A percentile compares a stretch with the other conserved stretches of the same genome.
phyloP scores from a whole-genome alignment of 2,888 invertebrate species.

The Terebella lapidaria region DNA sequence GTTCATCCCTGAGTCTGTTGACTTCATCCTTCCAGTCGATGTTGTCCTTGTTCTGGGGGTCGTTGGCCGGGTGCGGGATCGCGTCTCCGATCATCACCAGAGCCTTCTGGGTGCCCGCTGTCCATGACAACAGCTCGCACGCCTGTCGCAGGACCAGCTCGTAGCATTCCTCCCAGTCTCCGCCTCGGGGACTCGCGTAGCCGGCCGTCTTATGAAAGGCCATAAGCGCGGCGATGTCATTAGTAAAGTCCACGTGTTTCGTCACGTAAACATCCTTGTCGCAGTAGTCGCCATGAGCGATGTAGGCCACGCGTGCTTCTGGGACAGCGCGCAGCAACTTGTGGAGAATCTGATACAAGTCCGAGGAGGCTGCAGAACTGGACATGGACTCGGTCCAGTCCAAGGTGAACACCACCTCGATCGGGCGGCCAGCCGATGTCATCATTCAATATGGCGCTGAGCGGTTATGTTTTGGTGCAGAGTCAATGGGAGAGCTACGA shows the following conservation, averaged over 20 bases:
- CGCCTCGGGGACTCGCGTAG: slow-evolving; percentile 38
- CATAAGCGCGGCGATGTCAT: slow-evolving; percentile 31
- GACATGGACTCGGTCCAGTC: slow-evolving; percentile 46
- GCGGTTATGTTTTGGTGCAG: too few species aligned
- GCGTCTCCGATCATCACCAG: slow-evolving; percentile 46
- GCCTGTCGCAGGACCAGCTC: slow-evolving; percentile 39
- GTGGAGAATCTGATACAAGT: slow-evolving; percentile 35
- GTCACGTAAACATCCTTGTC: slow-evolving; percentile 40
- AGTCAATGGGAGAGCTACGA: too few species aligned
- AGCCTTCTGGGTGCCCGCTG: slow-evolving; percentile 36
- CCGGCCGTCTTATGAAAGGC: slow-evolving; percentile 34
- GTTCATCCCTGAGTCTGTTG: not conserved
- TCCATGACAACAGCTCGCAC: slow-evolving; percentile 37
- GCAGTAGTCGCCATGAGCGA: slow-evolving; percentile 50
- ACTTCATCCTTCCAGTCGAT: slow-evolving; percentile 38
- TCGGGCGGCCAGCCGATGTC: slow-evolving; percentile 16
- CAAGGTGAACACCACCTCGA: slow-evolving; percentile 40
- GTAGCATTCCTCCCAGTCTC: slow-evolving; percentile 45
- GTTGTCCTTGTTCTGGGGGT: slow-evolving; percentile 29
- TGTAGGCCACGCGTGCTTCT: slow-evolving; percentile 37
- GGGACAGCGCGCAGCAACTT: slow-evolving; percentile 45
- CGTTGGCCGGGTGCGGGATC: slow-evolving; percentile 36
- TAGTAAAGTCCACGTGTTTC: slow-evolving; percentile 36
- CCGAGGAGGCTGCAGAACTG: slow-evolving; percentile 34
- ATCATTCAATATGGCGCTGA: too few species aligned